Conservation (phyloP, 2,113 vertebrate species). For the Tilapia sparmanii region DNA sequence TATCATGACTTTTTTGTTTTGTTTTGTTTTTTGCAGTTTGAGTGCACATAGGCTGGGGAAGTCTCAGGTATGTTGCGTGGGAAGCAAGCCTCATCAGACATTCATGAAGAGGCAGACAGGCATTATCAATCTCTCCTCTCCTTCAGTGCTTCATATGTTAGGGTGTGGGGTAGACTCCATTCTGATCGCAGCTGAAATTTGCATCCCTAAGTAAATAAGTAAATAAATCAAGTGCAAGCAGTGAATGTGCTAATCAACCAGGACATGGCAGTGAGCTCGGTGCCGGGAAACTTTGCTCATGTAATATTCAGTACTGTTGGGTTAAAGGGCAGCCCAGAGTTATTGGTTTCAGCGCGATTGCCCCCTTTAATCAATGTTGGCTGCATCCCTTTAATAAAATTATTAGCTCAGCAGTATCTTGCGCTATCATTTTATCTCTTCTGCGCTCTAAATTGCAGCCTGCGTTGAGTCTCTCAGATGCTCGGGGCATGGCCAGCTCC, state of each 20-base stretch:
- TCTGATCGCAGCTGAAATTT: constrained; percentile 74
- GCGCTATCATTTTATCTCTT: constrained; percentile 74
- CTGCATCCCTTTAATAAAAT: constrained; percentile 82
- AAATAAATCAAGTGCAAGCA: constrained; percentile 77
- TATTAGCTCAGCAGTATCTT: constrained; percentile 80
- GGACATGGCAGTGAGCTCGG: constrained; percentile 63
- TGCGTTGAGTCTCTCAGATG: constrained; percentile 63
- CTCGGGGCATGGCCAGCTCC: constrained; percentile 68
- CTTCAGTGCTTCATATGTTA: constrained; percentile 62
- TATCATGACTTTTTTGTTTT: not conserved
- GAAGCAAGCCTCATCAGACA: constrained; percentile 64
- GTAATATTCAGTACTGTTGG: constrained; percentile 76
- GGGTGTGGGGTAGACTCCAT: constrained; percentile 57
- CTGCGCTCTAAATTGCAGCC: constrained; percentile 66
- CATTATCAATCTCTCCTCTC: constrained; percentile 72
- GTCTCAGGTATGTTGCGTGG: constrained; percentile 26
- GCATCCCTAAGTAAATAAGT: constrained; percentile 80
- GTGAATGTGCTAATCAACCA: constrained; percentile 74
- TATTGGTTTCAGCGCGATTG: constrained; percentile 78
- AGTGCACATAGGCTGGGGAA: not conserved
- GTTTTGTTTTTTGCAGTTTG: not conserved
- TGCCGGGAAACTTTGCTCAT: constrained; percentile 80
- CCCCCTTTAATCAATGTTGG: constrained; percentile 81
- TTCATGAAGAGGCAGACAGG: constrained; percentile 72
- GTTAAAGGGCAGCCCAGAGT: constrained; percentile 77